Evolutionary conservation across 2,888 invertebrate species (phyloP).

Genomic region (Xestoiulus laeticollis): DNA sequence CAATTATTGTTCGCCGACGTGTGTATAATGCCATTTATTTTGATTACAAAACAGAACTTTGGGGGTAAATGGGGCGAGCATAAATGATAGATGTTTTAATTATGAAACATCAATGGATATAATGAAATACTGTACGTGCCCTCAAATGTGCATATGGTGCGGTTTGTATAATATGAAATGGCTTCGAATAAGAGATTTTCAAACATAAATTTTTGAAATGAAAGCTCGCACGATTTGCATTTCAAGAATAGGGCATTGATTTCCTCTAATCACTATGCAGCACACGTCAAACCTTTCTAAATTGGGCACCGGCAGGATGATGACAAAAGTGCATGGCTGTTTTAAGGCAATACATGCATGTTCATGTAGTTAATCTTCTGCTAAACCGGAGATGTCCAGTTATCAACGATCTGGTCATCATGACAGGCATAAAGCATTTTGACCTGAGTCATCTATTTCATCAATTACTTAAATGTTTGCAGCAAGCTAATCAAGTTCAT

Average conservation of each 20-base stretch:
- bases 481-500: neutral
- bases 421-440: neutral
- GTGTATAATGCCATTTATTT: slow-evolving; percentile 9
- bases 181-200: neutral
- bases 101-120: slow-evolving; percentile 33
- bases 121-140: neutral
- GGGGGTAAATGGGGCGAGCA: slow-evolving; percentile 15
- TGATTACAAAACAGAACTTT: slow-evolving; percentile 21
- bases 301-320: neutral
- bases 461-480: neutral
- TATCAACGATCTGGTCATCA: neutral
- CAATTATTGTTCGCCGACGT: neutral
- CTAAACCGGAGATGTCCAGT: neutral
- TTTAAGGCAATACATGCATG: neutral
- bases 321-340: neutral
- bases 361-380: neutral
- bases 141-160: neutral
- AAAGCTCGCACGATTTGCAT: neutral
- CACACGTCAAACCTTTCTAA: neutral
- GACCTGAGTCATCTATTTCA: neutral
- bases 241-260: neutral
- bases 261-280: neutral
- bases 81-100: slow-evolving; percentile 37
- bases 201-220: neutral
- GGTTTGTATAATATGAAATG: neutral